These are phyloP conservation scores for Drosophila bocki DNA, from an alignment of 1,140 invertebrate species.

Conservation along the genomic window DNA sequence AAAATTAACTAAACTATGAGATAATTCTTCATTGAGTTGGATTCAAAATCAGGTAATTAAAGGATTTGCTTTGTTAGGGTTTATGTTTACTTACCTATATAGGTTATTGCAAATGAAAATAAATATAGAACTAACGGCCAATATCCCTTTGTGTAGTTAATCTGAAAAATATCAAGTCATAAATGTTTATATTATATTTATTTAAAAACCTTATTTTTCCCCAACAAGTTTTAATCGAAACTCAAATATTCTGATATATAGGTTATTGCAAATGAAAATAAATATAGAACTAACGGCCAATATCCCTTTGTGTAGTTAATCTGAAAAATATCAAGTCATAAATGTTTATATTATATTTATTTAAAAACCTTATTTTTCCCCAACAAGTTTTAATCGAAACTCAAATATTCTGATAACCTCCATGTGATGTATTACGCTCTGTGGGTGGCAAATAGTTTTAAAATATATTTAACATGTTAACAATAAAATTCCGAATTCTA, in stretches of 20 bases:
- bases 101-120: conserved; percentile 31
- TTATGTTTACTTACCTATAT: conserved; percentile 46
- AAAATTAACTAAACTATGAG: not conserved
- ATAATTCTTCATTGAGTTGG: not conserved
- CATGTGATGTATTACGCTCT: too few relatives aligned
- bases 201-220: not conserved
- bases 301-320: conserved; percentile 34
- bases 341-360: not conserved
- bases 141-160: conserved; percentile 31
- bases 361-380: not conserved
- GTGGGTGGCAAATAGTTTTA: too few relatives aligned
- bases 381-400: too few relatives aligned
- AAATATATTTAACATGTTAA: too few relatives aligned
- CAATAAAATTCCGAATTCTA: too few relatives aligned
- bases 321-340: conserved; percentile 32
- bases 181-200: not conserved
- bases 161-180: conserved; percentile 36
- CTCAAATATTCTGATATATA: conserved; percentile 8
- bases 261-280: conserved; percentile 38
- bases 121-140: conserved; percentile 36
- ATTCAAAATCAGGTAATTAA: not conserved
- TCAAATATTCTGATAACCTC: too few relatives aligned
- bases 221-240: too few relatives aligned
- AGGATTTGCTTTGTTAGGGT: not conserved
- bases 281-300: conserved; percentile 28